A percentile compares a stretch with the other conserved stretches of the same genome.
Evolutionary conservation across 2,888 invertebrate species (phyloP).

Genomic region (Ctena decussata): DNA sequence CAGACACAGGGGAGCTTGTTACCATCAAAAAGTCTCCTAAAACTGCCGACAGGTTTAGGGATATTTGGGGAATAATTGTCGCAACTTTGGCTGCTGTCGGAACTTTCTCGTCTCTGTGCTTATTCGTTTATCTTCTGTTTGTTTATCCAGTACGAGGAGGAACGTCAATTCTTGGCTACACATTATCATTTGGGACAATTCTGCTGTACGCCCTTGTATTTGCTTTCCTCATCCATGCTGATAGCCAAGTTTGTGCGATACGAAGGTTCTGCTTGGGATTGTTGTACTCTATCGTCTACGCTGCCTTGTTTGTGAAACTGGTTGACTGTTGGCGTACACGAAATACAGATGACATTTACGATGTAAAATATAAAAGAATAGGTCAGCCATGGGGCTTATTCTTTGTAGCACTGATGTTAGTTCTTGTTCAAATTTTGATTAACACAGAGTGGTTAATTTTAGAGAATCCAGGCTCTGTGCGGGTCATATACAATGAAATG

Average conservation of each 20-base stretch:
- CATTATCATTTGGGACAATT: conserved; percentile 87
- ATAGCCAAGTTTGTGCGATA: conserved; percentile 86
- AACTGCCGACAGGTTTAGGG: conserved; percentile 76
- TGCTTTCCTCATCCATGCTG: conserved; percentile 86
- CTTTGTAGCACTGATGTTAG: conserved; percentile 83
- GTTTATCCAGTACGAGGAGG: conserved; percentile 86
- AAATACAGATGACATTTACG: conserved; percentile 76
- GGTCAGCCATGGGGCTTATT: conserved; percentile 86
- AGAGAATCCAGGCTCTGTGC: conserved; percentile 78
- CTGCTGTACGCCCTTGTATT: conserved; percentile 87
- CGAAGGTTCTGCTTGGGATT: conserved; percentile 87
- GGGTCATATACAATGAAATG: conserved; percentile 78
- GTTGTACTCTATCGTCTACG: conserved; percentile 87
- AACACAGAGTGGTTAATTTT: conserved; percentile 87
- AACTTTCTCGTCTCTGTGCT: conserved; percentile 84
- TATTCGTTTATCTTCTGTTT: conserved; percentile 86
- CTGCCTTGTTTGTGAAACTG: conserved; percentile 87
- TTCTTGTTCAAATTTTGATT: conserved; percentile 86
- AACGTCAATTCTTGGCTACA: conserved; percentile 87
- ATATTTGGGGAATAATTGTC: conserved; percentile 86
- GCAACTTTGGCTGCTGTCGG: conserved; percentile 86
- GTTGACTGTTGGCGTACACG: conserved; percentile 86
- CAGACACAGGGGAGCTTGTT: conserved; percentile 72
- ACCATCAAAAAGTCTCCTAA: conserved; percentile 68
- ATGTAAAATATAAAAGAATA: conserved; percentile 80